Percentiles rank a stretch among this genome's conserved stretches.
Evolutionary conservation across 2,797 vertebrate species (phyloP).

Genomic region (Tokudaia tokunoshimensis): DNA sequence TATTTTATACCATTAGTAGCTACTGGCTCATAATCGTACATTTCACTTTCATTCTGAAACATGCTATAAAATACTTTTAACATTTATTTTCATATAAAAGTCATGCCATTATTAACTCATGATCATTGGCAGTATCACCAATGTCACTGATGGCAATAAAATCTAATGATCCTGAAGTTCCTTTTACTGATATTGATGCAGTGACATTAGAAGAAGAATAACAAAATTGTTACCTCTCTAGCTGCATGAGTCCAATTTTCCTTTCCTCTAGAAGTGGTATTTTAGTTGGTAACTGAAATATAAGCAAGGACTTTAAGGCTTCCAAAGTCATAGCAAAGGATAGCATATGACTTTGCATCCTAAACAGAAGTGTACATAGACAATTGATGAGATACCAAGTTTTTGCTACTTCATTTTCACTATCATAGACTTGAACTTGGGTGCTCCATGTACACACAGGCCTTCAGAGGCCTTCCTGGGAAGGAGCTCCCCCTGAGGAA

Average conservation of each 20-base stretch:
- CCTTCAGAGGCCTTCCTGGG: not conserved
- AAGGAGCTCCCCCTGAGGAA: not conserved
- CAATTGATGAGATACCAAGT: not conserved
- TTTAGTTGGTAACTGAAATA: conserved; percentile 9
- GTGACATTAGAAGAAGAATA: conserved; percentile 6
- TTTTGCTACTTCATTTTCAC: conserved; percentile 4
- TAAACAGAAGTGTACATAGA: not conserved
- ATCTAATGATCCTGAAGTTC: conserved; percentile 46
- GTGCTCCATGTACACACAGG: not conserved
- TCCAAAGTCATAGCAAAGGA: not conserved
- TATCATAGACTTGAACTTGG: not conserved
- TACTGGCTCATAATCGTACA: conserved; percentile 1
- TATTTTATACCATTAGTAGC: conserved; percentile 20
- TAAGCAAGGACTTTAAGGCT: not conserved
- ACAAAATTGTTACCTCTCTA: not conserved
- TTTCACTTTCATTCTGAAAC: conserved; percentile 56
- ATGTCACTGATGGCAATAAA: conserved; percentile 42
- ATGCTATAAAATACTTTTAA: conserved; percentile 43
- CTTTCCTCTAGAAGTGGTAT: conserved; percentile 3
- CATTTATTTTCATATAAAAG: conserved; percentile 18
- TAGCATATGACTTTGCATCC: not conserved
- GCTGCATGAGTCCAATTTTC: not conserved
- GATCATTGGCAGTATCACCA: not conserved
- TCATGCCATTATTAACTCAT: conserved; percentile 18
- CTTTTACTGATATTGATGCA: not conserved